Evolutionary conservation across 2,888 invertebrate genomes (phyloP).

Genomic region (Trachelus troglodyta): DNA sequence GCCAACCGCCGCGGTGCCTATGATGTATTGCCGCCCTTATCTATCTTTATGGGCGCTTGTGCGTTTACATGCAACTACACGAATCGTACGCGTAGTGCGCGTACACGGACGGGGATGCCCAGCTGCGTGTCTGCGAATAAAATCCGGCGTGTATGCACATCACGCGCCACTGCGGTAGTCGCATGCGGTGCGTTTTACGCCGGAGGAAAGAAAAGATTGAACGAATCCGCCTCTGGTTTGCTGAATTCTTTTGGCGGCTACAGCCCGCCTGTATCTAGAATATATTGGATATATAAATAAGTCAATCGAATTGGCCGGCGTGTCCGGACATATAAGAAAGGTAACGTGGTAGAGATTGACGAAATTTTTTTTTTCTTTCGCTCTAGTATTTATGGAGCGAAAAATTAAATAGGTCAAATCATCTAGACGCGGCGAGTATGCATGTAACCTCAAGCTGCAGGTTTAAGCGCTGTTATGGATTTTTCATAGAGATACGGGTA

Average conservation of each 20-base stretch:
- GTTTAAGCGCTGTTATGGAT: not conserved
- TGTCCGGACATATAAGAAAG: not conserved
- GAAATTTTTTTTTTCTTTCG: not conserved
- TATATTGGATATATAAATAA: not conserved
- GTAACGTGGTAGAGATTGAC: not conserved
- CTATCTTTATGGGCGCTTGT: constrained; percentile 33
- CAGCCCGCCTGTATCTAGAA: constrained; percentile 33
- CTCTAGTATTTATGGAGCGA: not conserved
- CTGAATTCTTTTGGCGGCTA: constrained; percentile 14
- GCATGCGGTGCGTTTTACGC: constrained; percentile 14
- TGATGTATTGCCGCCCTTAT: constrained; percentile 47
- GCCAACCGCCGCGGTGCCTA: constrained; percentile 25
- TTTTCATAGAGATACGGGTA: not conserved
- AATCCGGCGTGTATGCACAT: constrained; percentile 39
- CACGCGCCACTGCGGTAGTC: constrained; percentile 43
- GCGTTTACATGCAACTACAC: constrained; percentile 29
- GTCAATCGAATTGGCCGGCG: not conserved
- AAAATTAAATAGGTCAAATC: not conserved
- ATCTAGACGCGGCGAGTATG: not conserved
- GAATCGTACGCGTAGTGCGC: constrained; percentile 1
- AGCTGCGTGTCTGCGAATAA: constrained; percentile 6
- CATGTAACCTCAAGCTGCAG: not conserved
- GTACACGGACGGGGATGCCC: constrained; percentile 3
- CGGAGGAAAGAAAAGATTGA: constrained; percentile 29
- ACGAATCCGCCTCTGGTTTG: constrained; percentile 13